Percentiles rank a stretch among this genome's conserved stretches.
These are phyloP conservation scores for Limnephilus rhombicus DNA, from an alignment of 2,888 invertebrate species.

Conservation along the genomic window DNA sequence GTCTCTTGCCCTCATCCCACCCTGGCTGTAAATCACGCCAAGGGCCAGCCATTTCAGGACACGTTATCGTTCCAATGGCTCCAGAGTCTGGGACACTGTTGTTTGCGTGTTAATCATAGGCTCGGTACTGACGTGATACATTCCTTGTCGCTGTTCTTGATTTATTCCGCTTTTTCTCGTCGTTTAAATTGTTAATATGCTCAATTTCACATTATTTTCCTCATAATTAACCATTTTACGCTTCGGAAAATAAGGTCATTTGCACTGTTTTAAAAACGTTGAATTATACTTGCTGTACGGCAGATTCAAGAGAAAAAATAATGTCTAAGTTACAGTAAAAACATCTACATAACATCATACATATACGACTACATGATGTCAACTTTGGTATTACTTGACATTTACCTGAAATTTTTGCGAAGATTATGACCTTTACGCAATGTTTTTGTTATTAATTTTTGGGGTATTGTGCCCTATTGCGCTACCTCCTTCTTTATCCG, in stretches of 20 bases:
- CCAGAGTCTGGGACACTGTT: background rate
- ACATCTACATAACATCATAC: background rate
- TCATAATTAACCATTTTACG: background rate
- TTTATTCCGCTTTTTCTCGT: conserved; percentile 8
- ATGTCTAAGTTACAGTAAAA: background rate
- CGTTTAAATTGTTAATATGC: background rate
- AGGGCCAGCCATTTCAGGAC: conserved; percentile 17
- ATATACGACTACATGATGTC: background rate
- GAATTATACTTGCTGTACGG: background rate
- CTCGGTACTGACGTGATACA: background rate
- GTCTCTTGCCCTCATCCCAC: background rate
- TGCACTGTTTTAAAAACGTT: background rate
- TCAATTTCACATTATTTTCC: background rate
- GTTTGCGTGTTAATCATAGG: conserved; percentile 22
- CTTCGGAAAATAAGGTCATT: background rate
- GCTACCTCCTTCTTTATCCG: no score
- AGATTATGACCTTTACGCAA: background rate
- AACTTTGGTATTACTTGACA: background rate
- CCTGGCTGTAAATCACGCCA: background rate
- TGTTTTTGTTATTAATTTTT: no score
- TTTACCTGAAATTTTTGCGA: background rate
- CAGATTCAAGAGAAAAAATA: background rate
- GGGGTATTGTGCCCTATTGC: no score
- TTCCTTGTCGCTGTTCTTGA: conserved; percentile 10
- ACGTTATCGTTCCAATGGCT: conserved; percentile 2